Evolutionary conservation across 2,888 invertebrate genomes (phyloP).

Genomic region (Arge pagana): DNA sequence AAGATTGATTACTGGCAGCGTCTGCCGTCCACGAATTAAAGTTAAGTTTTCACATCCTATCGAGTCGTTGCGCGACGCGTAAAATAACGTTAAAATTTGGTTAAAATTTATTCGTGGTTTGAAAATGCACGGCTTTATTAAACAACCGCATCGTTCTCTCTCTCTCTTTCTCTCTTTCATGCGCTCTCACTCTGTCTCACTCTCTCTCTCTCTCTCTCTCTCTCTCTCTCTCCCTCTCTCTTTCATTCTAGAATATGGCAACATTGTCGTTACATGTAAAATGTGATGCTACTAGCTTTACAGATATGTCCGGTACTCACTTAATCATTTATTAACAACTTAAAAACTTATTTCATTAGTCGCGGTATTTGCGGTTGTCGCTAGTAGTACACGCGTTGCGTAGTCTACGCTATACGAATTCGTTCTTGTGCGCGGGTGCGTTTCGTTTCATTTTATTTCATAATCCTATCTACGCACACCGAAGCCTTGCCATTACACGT

Average conservation of each 20-base stretch:
- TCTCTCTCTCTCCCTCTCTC: too few species aligned
- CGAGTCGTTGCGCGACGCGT: constrained; percentile 21
- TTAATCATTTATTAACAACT: constrained; percentile 41
- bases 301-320: constrained; percentile 51
- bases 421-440: too few species aligned
- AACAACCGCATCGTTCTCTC: too few species aligned
- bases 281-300: constrained; percentile 45
- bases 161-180: too few species aligned
- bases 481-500: too few species aligned
- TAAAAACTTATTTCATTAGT: constrained; percentile 39
- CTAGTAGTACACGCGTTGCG: constrained; percentile 43
- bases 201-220: too few species aligned
- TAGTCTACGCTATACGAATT: constrained; percentile 16
- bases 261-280: too few species aligned
- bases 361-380: constrained; percentile 51
- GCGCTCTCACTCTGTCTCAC: too few species aligned
- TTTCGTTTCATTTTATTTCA: too few species aligned
- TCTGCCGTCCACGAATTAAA: not conserved
- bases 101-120: constrained; percentile 16
- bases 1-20: constrained; percentile 27
- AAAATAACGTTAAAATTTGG: constrained; percentile 7
- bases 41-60: not conserved
- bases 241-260: too few species aligned
- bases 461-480: too few species aligned
- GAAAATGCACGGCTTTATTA: constrained; percentile 29